Evolutionary conservation across 2,797 vertebrate species (phyloP).

Genomic region (Myotis planiceps): DNA sequence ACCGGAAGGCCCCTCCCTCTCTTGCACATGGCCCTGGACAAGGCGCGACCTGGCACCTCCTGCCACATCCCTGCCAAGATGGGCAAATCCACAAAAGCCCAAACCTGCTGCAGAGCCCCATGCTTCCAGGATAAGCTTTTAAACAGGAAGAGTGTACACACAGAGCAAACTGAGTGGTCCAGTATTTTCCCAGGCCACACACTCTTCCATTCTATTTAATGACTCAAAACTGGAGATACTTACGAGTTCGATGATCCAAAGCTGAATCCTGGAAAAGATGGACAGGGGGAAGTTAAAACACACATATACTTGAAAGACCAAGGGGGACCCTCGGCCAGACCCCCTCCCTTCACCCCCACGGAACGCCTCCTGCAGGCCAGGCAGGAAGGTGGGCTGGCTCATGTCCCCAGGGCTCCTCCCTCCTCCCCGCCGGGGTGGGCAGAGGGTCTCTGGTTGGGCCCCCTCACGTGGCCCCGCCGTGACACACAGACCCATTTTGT

Average conservation of each 20-base stretch:
- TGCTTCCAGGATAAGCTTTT: neutral
- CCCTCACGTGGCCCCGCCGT: neutral
- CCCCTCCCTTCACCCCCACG: fast-evolving
- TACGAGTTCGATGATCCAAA: conserved; percentile 94
- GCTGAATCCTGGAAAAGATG: conserved; percentile 89
- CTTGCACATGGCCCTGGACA: fast-evolving
- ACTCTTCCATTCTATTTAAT: neutral
- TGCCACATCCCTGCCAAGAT: neutral
- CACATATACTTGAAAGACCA: fast-evolving
- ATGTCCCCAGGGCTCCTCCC: neutral
- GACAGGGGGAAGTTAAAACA: neutral
- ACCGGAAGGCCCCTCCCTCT: neutral
- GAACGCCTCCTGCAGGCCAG: neutral
- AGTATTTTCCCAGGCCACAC: neutral
- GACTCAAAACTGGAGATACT: conserved; percentile 82
- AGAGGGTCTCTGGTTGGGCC: neutral
- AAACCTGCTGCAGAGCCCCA: neutral
- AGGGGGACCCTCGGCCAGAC: fast-evolving
- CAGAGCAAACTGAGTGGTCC: neutral
- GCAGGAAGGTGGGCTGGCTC: fast-evolving
- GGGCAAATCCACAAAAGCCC: neutral
- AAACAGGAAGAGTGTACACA: neutral
- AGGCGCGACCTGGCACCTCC: neutral
- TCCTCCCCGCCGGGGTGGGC: fast-evolving
- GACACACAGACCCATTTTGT: neutral